These are phyloP conservation scores for Drosophila eohydei DNA, from an alignment of 2,888 invertebrate species.

Conservation along the genomic window DNA sequence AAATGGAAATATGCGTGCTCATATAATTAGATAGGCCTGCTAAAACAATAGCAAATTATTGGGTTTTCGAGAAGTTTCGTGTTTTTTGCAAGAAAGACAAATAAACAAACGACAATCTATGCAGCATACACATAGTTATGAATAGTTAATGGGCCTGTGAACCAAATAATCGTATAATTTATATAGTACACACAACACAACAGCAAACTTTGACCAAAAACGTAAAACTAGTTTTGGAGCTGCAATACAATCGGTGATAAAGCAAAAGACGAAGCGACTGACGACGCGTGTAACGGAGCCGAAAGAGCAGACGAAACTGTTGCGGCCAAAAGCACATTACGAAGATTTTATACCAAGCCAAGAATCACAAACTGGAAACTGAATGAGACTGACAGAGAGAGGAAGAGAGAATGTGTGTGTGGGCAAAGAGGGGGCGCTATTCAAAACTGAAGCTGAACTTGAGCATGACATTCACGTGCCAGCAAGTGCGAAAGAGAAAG, in stretches of 20 bases:
- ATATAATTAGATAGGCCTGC: not conserved
- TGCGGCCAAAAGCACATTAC: slow-evolving; percentile 63
- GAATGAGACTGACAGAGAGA: slow-evolving; percentile 10
- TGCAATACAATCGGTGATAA: slow-evolving; percentile 14
- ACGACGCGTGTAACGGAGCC: slow-evolving; percentile 61
- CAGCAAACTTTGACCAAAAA: slow-evolving; percentile 40
- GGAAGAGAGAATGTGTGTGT: not conserved
- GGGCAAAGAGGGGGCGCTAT: not conserved
- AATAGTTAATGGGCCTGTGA: slow-evolving; percentile 55
- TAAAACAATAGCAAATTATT: slow-evolving; percentile 3
- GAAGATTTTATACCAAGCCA: slow-evolving; percentile 72
- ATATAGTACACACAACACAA: slow-evolving; percentile 66
- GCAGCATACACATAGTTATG: slow-evolving; percentile 50
- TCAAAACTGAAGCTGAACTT: slow-evolving; percentile 57
- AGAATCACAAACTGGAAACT: slow-evolving; percentile 71
- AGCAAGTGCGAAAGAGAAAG: slow-evolving; percentile 15
- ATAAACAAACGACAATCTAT: slow-evolving; percentile 1
- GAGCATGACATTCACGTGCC: slow-evolving; percentile 71
- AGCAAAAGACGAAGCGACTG: slow-evolving; percentile 13
- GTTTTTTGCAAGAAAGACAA: slow-evolving; percentile 17
- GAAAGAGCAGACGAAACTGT: slow-evolving; percentile 76
- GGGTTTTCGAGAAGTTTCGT: slow-evolving; percentile 28
- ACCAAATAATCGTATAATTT: slow-evolving; percentile 50
- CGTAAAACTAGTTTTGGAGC: slow-evolving; percentile 63
- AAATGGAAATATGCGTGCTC: not conserved